Evolutionary conservation across 1,140 invertebrate genomes (phyloP).

Genomic region (Xylocopa sonorina): DNA sequence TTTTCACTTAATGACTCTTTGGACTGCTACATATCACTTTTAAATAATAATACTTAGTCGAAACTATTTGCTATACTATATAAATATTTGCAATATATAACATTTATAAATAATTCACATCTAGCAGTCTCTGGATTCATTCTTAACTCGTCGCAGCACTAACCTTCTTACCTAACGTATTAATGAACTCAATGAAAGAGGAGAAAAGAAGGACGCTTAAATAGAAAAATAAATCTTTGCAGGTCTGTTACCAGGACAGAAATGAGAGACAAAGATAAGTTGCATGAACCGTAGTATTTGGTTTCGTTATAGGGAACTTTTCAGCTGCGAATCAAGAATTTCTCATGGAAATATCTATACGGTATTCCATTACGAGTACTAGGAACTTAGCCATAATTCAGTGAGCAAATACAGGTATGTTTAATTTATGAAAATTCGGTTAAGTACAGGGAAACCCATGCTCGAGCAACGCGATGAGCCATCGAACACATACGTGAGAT

Average conservation of each 20-base stretch:
- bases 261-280: background rate
- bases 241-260: too few species aligned
- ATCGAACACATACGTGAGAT: too few species aligned
- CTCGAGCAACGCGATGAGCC: background rate
- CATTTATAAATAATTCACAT: conserved; percentile 19
- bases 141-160: too few species aligned
- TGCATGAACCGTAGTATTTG: background rate
- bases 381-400: conserved; percentile 11
- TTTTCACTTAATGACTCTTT: background rate
- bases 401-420: background rate
- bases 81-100: conserved; percentile 4
- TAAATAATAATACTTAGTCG: conserved; percentile 12
- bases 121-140: background rate
- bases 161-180: background rate
- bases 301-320: background rate
- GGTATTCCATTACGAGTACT: too few species aligned
- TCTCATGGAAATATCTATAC: background rate
- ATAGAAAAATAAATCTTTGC: background rate
- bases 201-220: background rate
- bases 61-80: background rate
- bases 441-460: too few species aligned
- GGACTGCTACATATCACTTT: background rate
- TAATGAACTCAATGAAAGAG: background rate
- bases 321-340: background rate
- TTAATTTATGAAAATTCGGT: conserved; percentile 2